A percentile compares a stretch with the other conserved stretches of the same genome.
Conservation (phyloP, 2,888 invertebrate species). For the Cerceris ruficornis region DNA sequence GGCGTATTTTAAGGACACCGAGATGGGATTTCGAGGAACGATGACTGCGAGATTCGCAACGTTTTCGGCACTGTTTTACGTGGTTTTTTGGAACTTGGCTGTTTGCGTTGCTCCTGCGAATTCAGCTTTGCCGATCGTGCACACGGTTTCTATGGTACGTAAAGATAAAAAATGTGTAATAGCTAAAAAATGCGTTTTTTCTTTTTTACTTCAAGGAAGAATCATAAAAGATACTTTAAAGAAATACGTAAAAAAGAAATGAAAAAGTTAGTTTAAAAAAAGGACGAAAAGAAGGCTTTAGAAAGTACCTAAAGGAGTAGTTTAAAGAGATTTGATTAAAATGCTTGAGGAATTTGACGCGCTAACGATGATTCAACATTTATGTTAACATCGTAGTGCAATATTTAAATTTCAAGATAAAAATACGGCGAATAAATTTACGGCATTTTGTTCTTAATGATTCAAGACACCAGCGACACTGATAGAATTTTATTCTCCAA, state of each 20-base stretch:
- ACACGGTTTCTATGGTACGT: conserved; percentile 50
- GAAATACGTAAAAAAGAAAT: background rate
- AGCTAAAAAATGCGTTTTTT: background rate
- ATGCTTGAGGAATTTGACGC: too few species aligned
- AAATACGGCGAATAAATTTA: too few species aligned
- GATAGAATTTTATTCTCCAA: too few species aligned
- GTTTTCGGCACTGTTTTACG: conserved; percentile 8
- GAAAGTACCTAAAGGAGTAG: background rate
- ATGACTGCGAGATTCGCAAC: conserved; percentile 25
- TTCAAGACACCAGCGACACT: too few species aligned
- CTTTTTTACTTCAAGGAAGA: background rate
- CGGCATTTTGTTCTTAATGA: too few species aligned
- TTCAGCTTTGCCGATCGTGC: conserved; percentile 18
- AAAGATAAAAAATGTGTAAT: background rate
- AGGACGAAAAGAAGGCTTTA: too few species aligned
- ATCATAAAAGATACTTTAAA: background rate
- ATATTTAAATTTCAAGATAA: too few species aligned
- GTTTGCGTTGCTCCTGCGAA: conserved; percentile 3
- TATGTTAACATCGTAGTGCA: too few species aligned
- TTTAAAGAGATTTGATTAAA: background rate
- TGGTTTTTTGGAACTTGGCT: conserved; percentile 22
- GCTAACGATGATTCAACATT: too few species aligned
- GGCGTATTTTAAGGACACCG: background rate
- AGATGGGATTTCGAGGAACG: conserved; percentile 1
- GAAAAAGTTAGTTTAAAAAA: background rate